Base-by-base conservation (phyloP, 1,140 invertebrate species). In the Gryllus bimaculatus region DNA sequence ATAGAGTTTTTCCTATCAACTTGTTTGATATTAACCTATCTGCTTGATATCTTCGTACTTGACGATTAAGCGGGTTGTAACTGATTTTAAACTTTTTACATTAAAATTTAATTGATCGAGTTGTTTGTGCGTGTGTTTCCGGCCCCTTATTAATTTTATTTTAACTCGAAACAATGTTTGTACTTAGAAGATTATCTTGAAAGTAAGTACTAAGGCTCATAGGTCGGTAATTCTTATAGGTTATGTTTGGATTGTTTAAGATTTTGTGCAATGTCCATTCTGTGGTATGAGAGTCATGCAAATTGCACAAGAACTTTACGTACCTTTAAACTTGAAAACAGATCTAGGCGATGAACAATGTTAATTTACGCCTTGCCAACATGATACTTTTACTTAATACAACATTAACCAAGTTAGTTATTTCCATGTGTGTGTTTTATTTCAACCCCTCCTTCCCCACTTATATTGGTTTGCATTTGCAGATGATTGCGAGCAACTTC, bases 401-500 rank as follows among this genome's bases (percentile, higher is more conserved):
- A 82, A 80, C 78, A 82, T 81, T 54, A 74, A 26, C 39, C 79
- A 76, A 48, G 77, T 77, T 54, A 74, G 79, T 78, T 66, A 66
- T 66, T 66, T 66, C 54, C 54, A 66, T 66, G 54, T 75, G 48
- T 76, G 47, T 76, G 26, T 66, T 76, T n/a, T 48, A 78, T 75
- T 8, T n/a, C n/a, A n/a, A n/a, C n/a, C n/a, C n/a, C n/a, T n/a
- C n/a, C n/a, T n/a, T n/a, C n/a, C n/a, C n/a, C 39, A 79, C 49
- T 74, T 80, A 20, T 79, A 80, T 74, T 80, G 80, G 76, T 81
- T 80, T 80, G 83, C 84, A 77, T 78, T 92, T 92, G 82, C 86
- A 97, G 96, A n/a, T 98, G 93, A 98, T 99, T n/a, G n/a, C 84
- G 97, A 99, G 87, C 96, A 98, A 87, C 90, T 99, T 81, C 97